Evolutionary conservation across 2,113 vertebrate species (phyloP).

Genomic region (Carettochelys insculpta): DNA sequence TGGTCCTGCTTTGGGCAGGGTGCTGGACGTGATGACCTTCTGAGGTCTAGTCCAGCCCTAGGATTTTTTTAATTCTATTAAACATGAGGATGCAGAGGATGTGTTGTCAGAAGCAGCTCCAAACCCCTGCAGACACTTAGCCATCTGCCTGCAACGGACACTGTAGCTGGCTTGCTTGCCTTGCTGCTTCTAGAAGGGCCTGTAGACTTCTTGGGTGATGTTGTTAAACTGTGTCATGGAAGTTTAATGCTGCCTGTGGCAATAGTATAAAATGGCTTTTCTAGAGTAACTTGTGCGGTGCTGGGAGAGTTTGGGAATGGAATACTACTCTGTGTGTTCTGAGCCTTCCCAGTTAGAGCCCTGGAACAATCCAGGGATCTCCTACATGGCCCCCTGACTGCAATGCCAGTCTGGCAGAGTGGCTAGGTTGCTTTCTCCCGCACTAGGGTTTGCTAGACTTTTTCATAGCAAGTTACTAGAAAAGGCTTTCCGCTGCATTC

Average conservation of each 20-base stretch:
- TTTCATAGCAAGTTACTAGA: rapidly evolving
- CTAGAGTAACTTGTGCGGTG: not conserved
- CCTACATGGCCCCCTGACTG: slow-evolving; percentile 44
- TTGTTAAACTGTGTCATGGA: not conserved
- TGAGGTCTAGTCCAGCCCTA: no score
- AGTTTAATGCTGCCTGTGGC: not conserved
- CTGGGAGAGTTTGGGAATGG: not conserved
- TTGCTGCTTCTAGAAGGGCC: not conserved
- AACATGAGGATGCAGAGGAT: not conserved
- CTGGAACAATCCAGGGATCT: slow-evolving; percentile 41
- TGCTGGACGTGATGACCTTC: no score
- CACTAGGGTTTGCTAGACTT: rapidly evolving
- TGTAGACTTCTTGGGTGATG: not conserved
- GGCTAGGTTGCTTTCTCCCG: not conserved
- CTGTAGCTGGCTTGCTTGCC: not conserved
- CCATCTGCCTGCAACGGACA: rapidly evolving
- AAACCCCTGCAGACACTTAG: rapidly evolving
- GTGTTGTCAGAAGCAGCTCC: not conserved
- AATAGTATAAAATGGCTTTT: not conserved
- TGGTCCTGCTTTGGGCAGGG: no score
- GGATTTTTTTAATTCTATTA: no score
- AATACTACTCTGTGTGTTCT: not conserved
- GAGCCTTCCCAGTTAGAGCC: not conserved
- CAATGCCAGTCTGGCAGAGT: rapidly evolving
- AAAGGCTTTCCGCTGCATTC: not conserved